These are phyloP conservation scores for Kradibia gibbosae DNA, from an alignment of 1,140 invertebrate genomes.

Conservation along the genomic window DNA sequence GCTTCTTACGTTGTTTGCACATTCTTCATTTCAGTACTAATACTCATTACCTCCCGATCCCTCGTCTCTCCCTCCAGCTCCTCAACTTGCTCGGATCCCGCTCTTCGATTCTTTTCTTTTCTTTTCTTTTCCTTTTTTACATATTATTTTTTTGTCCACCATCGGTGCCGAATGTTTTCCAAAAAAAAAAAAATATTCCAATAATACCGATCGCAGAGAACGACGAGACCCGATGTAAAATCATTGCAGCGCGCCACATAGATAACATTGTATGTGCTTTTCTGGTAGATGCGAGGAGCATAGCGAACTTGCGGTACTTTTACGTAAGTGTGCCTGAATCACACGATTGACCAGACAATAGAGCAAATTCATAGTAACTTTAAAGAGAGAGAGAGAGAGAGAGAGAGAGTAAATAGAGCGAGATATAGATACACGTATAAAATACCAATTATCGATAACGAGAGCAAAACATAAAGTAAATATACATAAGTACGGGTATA, in stretches of 20 bases:
- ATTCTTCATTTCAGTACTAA: constrained; percentile 54
- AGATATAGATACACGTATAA: no score
- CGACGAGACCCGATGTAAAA: constrained; percentile 2
- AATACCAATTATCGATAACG: no score
- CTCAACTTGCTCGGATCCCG: no score
- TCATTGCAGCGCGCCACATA: not conserved
- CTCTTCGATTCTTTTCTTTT: not conserved
- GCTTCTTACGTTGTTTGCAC: constrained; percentile 68
- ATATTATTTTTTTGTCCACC: not conserved
- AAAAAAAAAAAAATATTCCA: constrained; percentile 13
- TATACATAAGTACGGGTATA: no score
- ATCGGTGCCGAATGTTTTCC: not conserved
- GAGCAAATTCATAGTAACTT: not conserved
- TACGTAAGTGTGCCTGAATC: not conserved
- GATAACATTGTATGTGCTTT: not conserved
- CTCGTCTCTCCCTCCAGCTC: not conserved
- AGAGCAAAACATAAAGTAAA: no score
- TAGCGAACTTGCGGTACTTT: constrained; percentile 4
- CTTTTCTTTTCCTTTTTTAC: not conserved
- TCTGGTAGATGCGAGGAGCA: not conserved
- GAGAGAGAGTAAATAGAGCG: no score
- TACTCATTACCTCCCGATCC: not conserved
- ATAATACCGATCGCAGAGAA: not conserved
- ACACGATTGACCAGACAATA: not conserved
- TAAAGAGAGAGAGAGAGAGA: not conserved